These are phyloP conservation scores for Pedicia rivosa DNA, from an alignment of 2,888 invertebrate species.

Conservation along the genomic window DNA sequence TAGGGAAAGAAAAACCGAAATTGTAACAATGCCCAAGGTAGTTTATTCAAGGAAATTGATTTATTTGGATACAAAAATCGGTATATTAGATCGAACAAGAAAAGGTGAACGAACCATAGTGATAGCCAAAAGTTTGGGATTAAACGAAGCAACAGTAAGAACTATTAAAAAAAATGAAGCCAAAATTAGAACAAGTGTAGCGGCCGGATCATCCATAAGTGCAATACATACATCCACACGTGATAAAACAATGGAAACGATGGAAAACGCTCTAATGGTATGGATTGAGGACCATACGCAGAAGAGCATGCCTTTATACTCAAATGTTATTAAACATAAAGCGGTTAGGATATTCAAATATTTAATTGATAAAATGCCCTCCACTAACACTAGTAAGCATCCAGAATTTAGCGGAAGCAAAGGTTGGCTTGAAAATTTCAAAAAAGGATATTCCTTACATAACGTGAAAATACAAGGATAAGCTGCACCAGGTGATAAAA, in stretches of 20 bases:
- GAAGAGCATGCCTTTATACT: slow-evolving; percentile 12
- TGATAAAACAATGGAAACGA: slow-evolving; percentile 14
- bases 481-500: slow-evolving; percentile 11
- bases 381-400: slow-evolving; percentile 12
- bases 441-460: slow-evolving; percentile 11
- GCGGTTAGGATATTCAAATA: slow-evolving; percentile 14
- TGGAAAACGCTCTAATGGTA: slow-evolving; percentile 14
- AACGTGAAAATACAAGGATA: slow-evolving; percentile 12
- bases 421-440: slow-evolving; percentile 13
- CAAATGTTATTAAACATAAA: slow-evolving; percentile 13
- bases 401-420: slow-evolving; percentile 13
- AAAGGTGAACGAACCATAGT: slow-evolving; percentile 11
- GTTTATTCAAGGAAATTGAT: too few relatives aligned
- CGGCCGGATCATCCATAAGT: slow-evolving; percentile 10
- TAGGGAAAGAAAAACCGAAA: too few relatives aligned
- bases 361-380: slow-evolving; percentile 13
- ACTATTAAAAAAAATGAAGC: slow-evolving; percentile 14
- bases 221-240: slow-evolving; percentile 8
- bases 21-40: too few relatives aligned
- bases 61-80: slow-evolving; percentile 1
- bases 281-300: slow-evolving; percentile 13
- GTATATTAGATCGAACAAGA: slow-evolving; percentile 12
- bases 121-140: slow-evolving; percentile 14
- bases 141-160: slow-evolving; percentile 15
- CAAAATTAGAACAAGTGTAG: slow-evolving; percentile 12